phyloP scores from a whole-genome alignment of 2,888 invertebrate species.

The Erebia ligea region DNA sequence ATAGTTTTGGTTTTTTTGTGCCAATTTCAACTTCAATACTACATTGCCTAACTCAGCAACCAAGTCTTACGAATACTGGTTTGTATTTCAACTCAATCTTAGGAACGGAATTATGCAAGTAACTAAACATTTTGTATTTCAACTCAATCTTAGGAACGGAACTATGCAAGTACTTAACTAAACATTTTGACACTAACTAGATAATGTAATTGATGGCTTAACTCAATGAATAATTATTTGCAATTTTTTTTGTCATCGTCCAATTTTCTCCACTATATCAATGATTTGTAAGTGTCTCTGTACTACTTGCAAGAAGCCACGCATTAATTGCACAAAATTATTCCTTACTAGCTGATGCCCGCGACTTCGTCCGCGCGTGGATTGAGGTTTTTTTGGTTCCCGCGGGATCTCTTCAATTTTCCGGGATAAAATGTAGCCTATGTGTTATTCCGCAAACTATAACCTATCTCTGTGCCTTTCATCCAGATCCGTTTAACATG shows the following conservation, averaged over 20 bases:
- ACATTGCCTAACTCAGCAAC: constrained; percentile 10
- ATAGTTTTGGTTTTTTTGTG: background rate
- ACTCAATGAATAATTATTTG: background rate
- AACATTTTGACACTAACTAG: background rate
- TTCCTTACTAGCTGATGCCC: no score
- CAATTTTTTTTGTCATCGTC: background rate
- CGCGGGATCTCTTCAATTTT: no score
- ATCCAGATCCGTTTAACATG: no score
- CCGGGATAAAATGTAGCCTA: no score
- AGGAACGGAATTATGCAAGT: constrained; percentile 3
- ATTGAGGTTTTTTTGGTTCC: no score
- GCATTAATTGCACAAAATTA: no score
- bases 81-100: constrained; percentile 7
- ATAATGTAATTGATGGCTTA: background rate
- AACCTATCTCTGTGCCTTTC: no score
- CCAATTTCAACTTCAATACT: background rate
- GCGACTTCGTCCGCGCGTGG: no score
- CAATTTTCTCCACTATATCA: background rate
- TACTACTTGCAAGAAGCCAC: no score
- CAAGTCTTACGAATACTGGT: constrained; percentile 5
- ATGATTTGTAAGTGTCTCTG: no score
- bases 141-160: constrained; percentile 1
- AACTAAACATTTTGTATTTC: background rate
- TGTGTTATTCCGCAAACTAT: no score
- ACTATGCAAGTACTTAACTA: background rate